Evolutionary conservation across 1,140 invertebrate species (phyloP).

Genomic region (Globodera rostochiensis): DNA sequence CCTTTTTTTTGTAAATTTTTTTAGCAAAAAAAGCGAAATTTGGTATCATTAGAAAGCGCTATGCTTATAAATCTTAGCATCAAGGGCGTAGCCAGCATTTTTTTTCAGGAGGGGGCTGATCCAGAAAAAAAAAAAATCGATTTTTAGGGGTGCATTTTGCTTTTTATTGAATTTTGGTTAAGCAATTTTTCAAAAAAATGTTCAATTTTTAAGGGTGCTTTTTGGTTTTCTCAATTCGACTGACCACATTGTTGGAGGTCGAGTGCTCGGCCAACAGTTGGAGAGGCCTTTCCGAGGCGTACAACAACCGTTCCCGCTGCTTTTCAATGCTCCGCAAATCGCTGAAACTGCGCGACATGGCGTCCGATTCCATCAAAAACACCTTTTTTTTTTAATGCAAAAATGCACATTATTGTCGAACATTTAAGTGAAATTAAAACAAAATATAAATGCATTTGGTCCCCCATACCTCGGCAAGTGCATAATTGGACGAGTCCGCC

Average conservation of each 20-base stretch:
- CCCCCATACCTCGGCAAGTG: conserved; percentile 81
- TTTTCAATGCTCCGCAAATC: conserved; percentile 39
- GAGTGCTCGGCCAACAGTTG: background rate
- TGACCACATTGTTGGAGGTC: conserved; percentile 18
- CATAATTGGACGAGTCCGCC: conserved; percentile 85
- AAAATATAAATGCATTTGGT: conserved; percentile 16
- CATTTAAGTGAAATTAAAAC: background rate
- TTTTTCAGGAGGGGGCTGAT: too few species aligned
- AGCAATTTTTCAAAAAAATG: too few species aligned
- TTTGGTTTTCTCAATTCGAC: too few species aligned
- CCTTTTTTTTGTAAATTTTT: too few species aligned
- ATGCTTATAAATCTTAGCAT: too few species aligned
- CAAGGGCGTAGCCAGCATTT: too few species aligned
- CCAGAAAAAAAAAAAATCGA: too few species aligned
- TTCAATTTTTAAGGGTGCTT: too few species aligned
- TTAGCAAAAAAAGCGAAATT: too few species aligned
- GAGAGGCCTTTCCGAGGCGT: conserved; percentile 32
- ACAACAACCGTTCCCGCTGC: conserved; percentile 40
- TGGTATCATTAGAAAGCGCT: too few species aligned
- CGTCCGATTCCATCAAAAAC: conserved; percentile 28
- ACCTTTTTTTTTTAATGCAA: conserved; percentile 28
- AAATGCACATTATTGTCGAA: conserved; percentile 22
- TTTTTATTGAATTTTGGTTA: too few species aligned
- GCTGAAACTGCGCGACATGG: conserved; percentile 39
- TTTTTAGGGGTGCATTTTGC: too few species aligned